Evolutionary conservation across 1,140 invertebrate genomes (phyloP).

Genomic region (Lithobius niger): DNA sequence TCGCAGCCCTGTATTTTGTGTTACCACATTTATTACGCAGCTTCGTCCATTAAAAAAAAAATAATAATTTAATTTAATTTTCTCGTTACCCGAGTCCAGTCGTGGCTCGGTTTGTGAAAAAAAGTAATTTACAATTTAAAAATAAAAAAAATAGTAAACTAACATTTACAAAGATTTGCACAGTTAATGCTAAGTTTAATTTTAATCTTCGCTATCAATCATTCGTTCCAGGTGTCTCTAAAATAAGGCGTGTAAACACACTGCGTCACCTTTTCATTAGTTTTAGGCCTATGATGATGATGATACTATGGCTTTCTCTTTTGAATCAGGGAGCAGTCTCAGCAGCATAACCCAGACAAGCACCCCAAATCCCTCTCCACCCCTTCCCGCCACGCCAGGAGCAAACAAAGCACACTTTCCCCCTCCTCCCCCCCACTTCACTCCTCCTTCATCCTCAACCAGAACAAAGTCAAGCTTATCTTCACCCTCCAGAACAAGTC

Average conservation of each 20-base stretch:
- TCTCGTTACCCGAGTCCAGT: neutral
- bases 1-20: no score
- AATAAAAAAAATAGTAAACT: neutral
- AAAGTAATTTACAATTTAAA: neutral
- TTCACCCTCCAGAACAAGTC: no score
- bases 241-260: neutral
- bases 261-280: neutral
- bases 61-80: neutral
- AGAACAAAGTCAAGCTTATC: no score
- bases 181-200: neutral
- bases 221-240: neutral
- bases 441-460: no score
- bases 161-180: neutral
- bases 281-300: neutral
- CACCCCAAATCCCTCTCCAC: no score
- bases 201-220: neutral
- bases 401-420: no score
- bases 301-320: neutral
- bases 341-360: no score
- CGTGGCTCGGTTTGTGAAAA: no score
- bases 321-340: neutral
- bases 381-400: no score
- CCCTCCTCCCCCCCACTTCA: no score
- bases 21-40: no score
- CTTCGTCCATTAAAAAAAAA: neutral